These are phyloP conservation scores for Hermaeophaga mercurialis DNA, from an alignment of 2,888 invertebrate species.

Conservation along the genomic window DNA sequence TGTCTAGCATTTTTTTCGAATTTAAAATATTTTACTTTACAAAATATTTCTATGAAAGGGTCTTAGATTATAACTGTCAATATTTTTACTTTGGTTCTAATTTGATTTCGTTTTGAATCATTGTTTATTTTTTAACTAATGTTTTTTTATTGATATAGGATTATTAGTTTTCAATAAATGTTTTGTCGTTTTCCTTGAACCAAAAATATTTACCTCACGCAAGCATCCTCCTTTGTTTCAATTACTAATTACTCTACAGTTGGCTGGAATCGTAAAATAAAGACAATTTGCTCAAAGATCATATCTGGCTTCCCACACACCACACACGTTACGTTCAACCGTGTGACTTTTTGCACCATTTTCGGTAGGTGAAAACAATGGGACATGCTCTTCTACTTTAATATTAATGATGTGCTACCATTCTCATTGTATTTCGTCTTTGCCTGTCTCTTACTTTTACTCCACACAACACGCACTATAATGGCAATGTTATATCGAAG, in stretches of 20 bases:
- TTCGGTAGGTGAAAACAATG: conserved; percentile 40
- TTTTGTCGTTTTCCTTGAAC: no score
- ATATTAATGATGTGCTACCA: conserved; percentile 34
- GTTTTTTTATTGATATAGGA: no score
- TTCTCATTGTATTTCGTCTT: conserved; percentile 30
- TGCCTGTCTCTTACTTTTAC: conserved; percentile 25
- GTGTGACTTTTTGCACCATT: conserved; percentile 41
- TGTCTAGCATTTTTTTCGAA: no score
- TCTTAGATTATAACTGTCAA: no score
- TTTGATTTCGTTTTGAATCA: no score
- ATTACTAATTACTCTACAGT: conserved; percentile 9
- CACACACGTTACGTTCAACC: conserved; percentile 34
- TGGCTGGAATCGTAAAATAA: conserved; percentile 13
- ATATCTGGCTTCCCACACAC: conserved; percentile 42
- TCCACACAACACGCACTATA: conserved; percentile 24
- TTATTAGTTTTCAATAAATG: no score
- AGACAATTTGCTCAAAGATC: conserved; percentile 19
- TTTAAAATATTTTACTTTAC: no score
- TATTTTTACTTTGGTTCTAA: no score
- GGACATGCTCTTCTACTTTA: conserved; percentile 26
- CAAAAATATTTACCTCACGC: not conserved
- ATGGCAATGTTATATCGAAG: conserved; percentile 12
- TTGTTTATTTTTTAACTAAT: no score
- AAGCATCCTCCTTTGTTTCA: not conserved
- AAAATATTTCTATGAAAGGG: no score